Conservation (phyloP, 1,140 invertebrate genomes). For the Drosophila tani region DNA sequence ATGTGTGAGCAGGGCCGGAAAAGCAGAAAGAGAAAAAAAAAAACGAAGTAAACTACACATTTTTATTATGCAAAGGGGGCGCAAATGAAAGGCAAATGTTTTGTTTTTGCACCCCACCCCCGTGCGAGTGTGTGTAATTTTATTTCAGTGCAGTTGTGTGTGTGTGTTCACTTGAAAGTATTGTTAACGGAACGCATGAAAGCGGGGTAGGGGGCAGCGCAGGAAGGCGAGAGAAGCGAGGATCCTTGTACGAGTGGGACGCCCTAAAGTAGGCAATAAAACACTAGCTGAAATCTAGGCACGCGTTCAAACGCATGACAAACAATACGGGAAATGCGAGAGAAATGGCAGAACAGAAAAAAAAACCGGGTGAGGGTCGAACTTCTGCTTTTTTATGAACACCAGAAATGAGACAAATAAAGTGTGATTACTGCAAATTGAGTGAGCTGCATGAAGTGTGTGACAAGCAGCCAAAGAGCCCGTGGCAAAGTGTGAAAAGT, state of each 20-base stretch:
- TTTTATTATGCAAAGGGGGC: constrained; percentile 83
- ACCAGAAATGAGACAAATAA: constrained; percentile 76
- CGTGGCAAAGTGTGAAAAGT: constrained; percentile 21
- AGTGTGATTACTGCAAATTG: constrained; percentile 81
- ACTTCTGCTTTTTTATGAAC: constrained; percentile 67
- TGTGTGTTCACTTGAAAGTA: constrained; percentile 75
- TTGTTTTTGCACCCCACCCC: constrained; percentile 66
- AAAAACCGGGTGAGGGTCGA: constrained; percentile 12
- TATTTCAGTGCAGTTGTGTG: constrained; percentile 52
- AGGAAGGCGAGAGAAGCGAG: neutral
- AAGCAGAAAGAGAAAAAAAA: constrained; percentile 3
- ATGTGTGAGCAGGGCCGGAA: constrained; percentile 19
- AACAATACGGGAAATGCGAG: constrained; percentile 45
- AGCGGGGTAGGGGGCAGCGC: constrained; percentile 55
- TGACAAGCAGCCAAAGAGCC: constrained; percentile 35
- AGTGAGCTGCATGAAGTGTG: constrained; percentile 68
- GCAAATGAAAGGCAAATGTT: constrained; percentile 83
- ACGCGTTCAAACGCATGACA: constrained; percentile 66
- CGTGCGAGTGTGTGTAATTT: constrained; percentile 36
- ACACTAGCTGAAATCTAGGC: constrained; percentile 78
- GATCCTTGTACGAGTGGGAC: constrained; percentile 30
- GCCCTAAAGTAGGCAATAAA: constrained; percentile 79
- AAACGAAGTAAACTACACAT: constrained; percentile 79
- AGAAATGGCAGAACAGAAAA: constrained; percentile 28
- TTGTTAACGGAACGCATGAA: constrained; percentile 73